Evolutionary conservation across 2,797 vertebrate genomes (phyloP), one percentile per base, ranked within the genome.

Genomic region (Acipenser ruthenus): DNA sequence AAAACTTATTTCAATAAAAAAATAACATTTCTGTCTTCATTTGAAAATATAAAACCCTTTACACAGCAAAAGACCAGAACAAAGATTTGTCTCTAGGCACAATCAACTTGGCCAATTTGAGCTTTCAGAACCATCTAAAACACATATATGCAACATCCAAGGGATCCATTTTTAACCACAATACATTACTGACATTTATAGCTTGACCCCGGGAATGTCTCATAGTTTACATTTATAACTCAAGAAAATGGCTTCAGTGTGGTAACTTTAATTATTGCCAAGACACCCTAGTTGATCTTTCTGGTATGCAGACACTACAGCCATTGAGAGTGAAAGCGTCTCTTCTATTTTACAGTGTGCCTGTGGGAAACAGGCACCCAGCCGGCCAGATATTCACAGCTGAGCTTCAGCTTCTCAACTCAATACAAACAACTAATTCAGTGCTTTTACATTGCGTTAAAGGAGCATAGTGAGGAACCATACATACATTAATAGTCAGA

Each of bases 281-380:
- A 82, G 90, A 87, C 76, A 84, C 73, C 82, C 78, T 72, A 80
- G 78, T 78, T 80, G 73, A 74, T 78, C 75, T 79, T 77, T 78
- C 10, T 80, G 80, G 80, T 84, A 89, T 85, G 83, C 77, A 88
- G 83, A 83, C 75, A 80, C 76, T 75, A 72, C 82, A 66, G 49
- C 67, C 73, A 47, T n/a, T 67, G 52, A 70, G 74, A 72, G 67
- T 65, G 10, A 75, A 68, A 77, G 6, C 12, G 63, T 55, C 66
- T 68, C 73, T 50, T 71, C 67, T 68, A 72, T 67, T 75, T 80
- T 82, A 79, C 77, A 76, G 71, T 75, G 72, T 63, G 70, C 62
- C 70, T 71, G 51, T 70, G 67, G 49, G 65, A 75, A 74, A 79
- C 65, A 68, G 64, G 64, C 63, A 8, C 50, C 55, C 37, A 50